Conservation (phyloP, 2,888 invertebrate genomes). For the Galerucella nymphaeae region DNA sequence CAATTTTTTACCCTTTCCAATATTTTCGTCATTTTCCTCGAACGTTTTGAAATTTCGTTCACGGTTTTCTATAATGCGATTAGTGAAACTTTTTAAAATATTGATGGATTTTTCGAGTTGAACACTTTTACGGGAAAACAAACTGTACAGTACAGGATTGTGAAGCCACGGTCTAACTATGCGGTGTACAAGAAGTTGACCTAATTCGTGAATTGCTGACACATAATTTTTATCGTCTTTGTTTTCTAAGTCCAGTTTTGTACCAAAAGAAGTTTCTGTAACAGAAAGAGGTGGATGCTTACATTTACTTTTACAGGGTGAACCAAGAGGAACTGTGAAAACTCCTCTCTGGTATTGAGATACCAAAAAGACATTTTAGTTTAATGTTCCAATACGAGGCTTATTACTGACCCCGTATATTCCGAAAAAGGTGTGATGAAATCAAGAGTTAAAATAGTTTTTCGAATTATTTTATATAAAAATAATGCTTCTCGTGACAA, state of each 20-base stretch:
- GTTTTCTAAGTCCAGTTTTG: conserved; percentile 44
- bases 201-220: conserved; percentile 48
- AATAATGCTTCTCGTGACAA: no score
- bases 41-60: conserved; percentile 45
- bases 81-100: conserved; percentile 52
- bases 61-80: conserved; percentile 50
- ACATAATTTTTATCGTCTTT: conserved; percentile 48
- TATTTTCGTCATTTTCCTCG: conserved; percentile 45
- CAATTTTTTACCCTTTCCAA: conserved; percentile 61
- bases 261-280: conserved; percentile 54
- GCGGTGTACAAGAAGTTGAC: conserved; percentile 46
- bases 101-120: conserved; percentile 44
- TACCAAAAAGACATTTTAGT: no score
- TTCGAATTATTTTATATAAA: no score
- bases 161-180: conserved; percentile 53
- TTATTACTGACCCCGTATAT: no score
- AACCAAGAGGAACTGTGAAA: not conserved
- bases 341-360: not conserved
- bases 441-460: no score
- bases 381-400: no score
- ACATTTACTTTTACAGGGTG: no score
- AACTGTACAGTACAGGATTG: conserved; percentile 39
- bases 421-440: no score
- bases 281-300: not conserved
- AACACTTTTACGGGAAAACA: conserved; percentile 34